A percentile compares a stretch with the other conserved stretches of the same genome.
Evolutionary conservation across 2,888 invertebrate genomes (phyloP).

Genomic region (Pseudoips prasinana): DNA sequence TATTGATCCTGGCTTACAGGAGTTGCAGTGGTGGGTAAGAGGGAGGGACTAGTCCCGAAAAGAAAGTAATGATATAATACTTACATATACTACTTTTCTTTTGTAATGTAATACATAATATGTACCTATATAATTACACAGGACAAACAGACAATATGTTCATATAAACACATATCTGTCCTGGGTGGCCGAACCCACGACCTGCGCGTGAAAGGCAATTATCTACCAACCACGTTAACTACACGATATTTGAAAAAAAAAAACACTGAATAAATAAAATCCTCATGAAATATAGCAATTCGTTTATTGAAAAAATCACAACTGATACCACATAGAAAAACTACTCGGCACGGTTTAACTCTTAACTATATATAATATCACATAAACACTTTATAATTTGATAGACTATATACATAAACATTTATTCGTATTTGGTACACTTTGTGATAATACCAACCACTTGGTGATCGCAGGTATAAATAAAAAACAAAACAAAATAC

Average conservation of each 20-base stretch:
- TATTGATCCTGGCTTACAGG: too few relatives aligned
- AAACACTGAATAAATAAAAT: background rate
- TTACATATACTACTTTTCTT: too few relatives aligned
- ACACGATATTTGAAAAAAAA: background rate
- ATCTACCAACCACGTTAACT: background rate
- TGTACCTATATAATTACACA: too few relatives aligned
- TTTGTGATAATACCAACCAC: constrained; percentile 54
- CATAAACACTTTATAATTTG: constrained; percentile 79
- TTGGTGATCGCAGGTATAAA: constrained; percentile 47
- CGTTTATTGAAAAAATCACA: constrained; percentile 80
- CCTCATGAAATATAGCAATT: constrained; percentile 56
- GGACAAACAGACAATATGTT: too few relatives aligned
- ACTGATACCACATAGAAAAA: constrained; percentile 82
- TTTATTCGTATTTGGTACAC: constrained; percentile 62
- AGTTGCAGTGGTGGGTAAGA: too few relatives aligned
- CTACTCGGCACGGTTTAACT: constrained; percentile 82
- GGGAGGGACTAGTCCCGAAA: too few relatives aligned
- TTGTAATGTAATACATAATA: too few relatives aligned
- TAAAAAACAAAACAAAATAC: constrained; percentile 42
- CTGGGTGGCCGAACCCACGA: too few relatives aligned
- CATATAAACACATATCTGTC: background rate
- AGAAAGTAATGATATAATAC: too few relatives aligned
- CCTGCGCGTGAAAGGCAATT: too few relatives aligned
- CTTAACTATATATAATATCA: constrained; percentile 80
- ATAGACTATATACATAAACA: constrained; percentile 73